Percentiles rank a stretch among this genome's conserved stretches.
phyloP scores from a whole-genome alignment of 2,113 vertebrate genomes.

The Lutjanus erythropterus region DNA sequence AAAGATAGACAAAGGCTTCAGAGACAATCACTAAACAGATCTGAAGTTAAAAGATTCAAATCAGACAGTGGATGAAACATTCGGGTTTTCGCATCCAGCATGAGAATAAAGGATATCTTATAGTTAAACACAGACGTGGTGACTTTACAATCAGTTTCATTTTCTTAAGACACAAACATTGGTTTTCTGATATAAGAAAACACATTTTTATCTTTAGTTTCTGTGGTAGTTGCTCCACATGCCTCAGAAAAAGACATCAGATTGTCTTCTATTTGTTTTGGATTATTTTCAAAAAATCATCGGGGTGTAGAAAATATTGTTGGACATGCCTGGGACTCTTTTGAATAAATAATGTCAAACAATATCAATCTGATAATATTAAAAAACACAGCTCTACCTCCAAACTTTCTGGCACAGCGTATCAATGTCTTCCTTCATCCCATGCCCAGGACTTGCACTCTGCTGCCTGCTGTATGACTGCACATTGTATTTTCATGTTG shows the following conservation, averaged over 20 bases:
- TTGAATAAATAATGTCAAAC: neutral
- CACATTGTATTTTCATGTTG: constrained; percentile 17
- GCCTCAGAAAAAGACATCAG: neutral
- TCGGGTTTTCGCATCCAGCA: neutral
- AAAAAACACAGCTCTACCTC: neutral
- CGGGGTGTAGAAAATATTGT: neutral
- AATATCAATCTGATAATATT: neutral
- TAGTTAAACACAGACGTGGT: neutral
- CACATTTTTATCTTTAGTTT: neutral
- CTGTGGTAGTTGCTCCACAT: neutral
- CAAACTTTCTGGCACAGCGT: neutral
- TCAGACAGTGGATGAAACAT: neutral
- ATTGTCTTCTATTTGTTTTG: neutral
- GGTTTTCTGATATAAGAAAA: neutral
- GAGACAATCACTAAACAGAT: neutral
- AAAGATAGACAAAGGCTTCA: neutral
- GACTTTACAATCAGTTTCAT: neutral
- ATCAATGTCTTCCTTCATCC: constrained; percentile 30
- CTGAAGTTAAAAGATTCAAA: neutral
- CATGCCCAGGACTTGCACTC: neutral
- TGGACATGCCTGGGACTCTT: neutral
- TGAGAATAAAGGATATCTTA: neutral
- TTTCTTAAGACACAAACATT: neutral
- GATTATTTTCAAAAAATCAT: neutral
- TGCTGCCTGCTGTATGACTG: constrained; percentile 23